Base-by-base conservation (phyloP, 2,888 invertebrate genomes). In the Scaptodrosophila latifasciaeformis region DNA sequence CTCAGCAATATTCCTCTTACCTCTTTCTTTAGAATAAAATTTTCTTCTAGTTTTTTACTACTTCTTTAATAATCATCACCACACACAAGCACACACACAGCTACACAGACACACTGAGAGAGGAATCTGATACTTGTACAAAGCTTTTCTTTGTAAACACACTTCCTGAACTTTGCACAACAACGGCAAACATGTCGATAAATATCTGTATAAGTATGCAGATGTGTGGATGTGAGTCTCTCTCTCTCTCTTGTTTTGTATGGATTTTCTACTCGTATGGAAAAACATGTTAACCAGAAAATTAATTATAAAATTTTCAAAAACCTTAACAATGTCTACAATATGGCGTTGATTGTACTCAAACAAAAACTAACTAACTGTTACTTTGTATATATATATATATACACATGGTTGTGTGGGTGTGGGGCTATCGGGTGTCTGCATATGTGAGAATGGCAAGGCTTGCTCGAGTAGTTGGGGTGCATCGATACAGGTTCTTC, bases 251-350 rank as follows among this genome's bases (percentile, higher is more conserved):
- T 6, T 17, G 10, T 13, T n/a, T 19, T n/a, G n/a, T 39, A 21
- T 42, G 7, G n/a, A 21, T n/a, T 37, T 18, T 80, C 77, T 75
- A 70, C 75, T 81, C 81, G 81, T 69, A 71, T 62, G 71, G 68
- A 61, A 37, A 62, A 72, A 70, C 69, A 69, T 71, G 78, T 68
- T 81, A 82, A 80, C 82, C 80, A 82, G 79, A 78, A 81, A 78
- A 79, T 78, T 78, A 78, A 81, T 78, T 78, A 78, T 76, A 70
- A 81, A 78, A 76, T 79, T 78, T 76, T 72, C 68, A 75, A 79
- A 79, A 81, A 70, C 76, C 78, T 70, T 78, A 77, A 77, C 81
- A 80, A 78, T 81, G 75, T 80, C 75, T 78, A 69, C 67, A 72
- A 68, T 70, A 79, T 79, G 79, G 72, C 79, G 74, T 71, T 79